A percentile compares a stretch with the other conserved stretches of the same genome.
Conservation (phyloP, 2,888 invertebrate genomes). For the Diachrysia chrysitis region DNA sequence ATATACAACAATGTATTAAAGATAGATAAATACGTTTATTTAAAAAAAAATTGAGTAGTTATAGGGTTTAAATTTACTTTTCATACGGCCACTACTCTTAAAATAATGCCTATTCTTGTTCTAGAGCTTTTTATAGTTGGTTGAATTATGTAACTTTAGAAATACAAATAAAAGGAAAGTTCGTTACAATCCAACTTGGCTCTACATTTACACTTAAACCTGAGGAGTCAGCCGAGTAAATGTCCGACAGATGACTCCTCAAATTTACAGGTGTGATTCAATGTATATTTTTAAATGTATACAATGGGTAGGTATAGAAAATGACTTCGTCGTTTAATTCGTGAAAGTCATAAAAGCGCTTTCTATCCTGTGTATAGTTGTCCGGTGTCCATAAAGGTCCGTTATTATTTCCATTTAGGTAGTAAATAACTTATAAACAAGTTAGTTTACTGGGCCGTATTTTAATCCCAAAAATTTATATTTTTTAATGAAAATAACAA, state of each 20-base stretch:
- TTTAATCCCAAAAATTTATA: not conserved
- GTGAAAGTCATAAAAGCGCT: slow-evolving; percentile 52
- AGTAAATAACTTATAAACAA: slow-evolving; percentile 40
- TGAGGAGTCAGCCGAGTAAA: too few relatives aligned
- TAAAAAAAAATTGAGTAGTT: too few relatives aligned
- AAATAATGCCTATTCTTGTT: too few relatives aligned
- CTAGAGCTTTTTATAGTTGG: too few relatives aligned
- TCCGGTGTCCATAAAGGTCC: slow-evolving; percentile 33
- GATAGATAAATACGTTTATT: too few relatives aligned
- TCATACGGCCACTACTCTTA: too few relatives aligned
- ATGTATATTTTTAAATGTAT: too few relatives aligned
- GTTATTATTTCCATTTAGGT: slow-evolving; percentile 29
- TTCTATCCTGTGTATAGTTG: slow-evolving; percentile 47
- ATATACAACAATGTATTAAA: too few relatives aligned
- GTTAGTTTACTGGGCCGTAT: slow-evolving; percentile 39
- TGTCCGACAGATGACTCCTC: too few relatives aligned
- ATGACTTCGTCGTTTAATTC: slow-evolving; percentile 30
- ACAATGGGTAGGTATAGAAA: slow-evolving; percentile 15
- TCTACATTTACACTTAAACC: not conserved
- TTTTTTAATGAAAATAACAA: not conserved
- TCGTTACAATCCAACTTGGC: not conserved
- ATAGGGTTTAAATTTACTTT: too few relatives aligned
- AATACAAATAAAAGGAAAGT: not conserved
- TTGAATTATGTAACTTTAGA: too few relatives aligned
- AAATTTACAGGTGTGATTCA: too few relatives aligned